phyloP scores from a whole-genome alignment of 2,113 vertebrate genomes.

The Apteryx mantelli region DNA sequence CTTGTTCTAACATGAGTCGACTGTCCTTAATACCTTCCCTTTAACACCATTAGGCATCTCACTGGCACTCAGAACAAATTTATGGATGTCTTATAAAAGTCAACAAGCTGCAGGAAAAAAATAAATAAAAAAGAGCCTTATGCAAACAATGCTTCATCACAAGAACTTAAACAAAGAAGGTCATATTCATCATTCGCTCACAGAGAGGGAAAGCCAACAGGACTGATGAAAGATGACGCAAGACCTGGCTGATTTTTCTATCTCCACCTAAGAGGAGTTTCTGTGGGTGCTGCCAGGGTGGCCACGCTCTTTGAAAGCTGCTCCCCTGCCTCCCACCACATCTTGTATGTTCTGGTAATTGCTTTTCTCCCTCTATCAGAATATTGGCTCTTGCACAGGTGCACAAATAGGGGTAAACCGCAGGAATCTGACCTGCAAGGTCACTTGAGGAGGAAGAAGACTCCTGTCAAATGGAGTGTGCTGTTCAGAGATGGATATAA shows the following conservation, averaged over 20 bases:
- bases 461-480: background rate
- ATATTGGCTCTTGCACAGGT: background rate
- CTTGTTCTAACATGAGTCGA: conserved; percentile 71
- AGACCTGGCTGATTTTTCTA: conserved; percentile 31
- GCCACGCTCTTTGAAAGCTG: conserved; percentile 45
- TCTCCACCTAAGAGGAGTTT: conserved; percentile 37
- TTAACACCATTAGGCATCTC: conserved; percentile 70
- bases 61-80: conserved; percentile 72
- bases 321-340: conserved; percentile 15
- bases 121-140: conserved; percentile 64
- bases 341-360: background rate
- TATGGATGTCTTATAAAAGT: conserved; percentile 78
- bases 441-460: background rate
- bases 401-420: background rate
- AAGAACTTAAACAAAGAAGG: conserved; percentile 75
- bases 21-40: conserved; percentile 70
- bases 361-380: background rate
- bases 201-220: conserved; percentile 3
- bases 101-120: conserved; percentile 72
- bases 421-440: background rate
- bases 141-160: conserved; percentile 66
- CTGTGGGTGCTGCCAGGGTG: conserved; percentile 58
- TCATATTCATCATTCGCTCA: conserved; percentile 46
- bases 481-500: background rate
- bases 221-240: conserved; percentile 47